Conservation (phyloP, 2,888 invertebrate species). For the Antheraea assamensis region DNA sequence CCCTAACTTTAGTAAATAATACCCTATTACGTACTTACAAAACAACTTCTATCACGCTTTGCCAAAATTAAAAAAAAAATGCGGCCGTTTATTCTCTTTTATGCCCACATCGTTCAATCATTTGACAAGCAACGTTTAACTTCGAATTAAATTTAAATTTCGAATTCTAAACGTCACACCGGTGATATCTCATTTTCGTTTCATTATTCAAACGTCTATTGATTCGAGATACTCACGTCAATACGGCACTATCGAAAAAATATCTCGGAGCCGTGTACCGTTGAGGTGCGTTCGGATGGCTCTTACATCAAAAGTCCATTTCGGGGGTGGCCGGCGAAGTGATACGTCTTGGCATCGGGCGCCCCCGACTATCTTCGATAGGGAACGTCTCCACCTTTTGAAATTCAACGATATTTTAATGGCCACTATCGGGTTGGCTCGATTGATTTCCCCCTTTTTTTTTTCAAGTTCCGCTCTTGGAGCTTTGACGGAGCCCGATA, state of each 20-base stretch:
- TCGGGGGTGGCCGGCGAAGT: conserved; percentile 45
- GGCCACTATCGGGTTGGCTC: conserved; percentile 70
- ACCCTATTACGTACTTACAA: no score
- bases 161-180: neutral
- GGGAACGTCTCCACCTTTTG: conserved; percentile 66
- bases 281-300: conserved; percentile 51
- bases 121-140: no score
- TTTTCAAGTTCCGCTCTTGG: conserved; percentile 43
- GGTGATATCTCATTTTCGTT: neutral
- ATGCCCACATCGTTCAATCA: neutral
- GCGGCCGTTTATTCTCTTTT: no score
- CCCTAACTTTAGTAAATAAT: no score
- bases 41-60: no score
- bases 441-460: conserved; percentile 62
- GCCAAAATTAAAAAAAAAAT: no score
- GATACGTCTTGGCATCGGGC: conserved; percentile 63
- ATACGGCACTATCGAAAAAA: conserved; percentile 20
- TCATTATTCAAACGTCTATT: neutral
- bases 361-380: conserved; percentile 51
- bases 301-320: conserved; percentile 78
- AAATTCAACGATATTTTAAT: conserved; percentile 80
- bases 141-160: neutral
- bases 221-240: neutral
- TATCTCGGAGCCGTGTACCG: conserved; percentile 11
- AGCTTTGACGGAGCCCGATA: conserved; percentile 55